Evolutionary conservation across 2,797 vertebrate species (phyloP).

Genomic region (Rhabdomys pumilio): DNA sequence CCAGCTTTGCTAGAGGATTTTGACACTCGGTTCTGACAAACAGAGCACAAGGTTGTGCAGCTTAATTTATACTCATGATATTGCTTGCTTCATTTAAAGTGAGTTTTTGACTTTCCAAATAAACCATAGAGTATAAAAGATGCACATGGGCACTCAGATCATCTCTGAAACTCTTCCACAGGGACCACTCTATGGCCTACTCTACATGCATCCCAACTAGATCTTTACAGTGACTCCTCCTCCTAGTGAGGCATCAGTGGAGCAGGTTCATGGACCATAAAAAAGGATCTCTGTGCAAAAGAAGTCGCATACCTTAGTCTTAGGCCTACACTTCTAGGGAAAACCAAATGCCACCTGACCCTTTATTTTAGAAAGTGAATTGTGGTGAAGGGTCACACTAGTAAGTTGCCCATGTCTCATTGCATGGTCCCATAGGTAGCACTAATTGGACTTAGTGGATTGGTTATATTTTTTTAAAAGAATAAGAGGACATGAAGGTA

Average conservation of each 20-base stretch:
- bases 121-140: slow-evolving; percentile 27
- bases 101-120: slow-evolving; percentile 72
- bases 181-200: not conserved
- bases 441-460: not conserved
- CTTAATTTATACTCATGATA: slow-evolving; percentile 67
- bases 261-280: not conserved
- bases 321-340: not conserved
- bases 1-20: slow-evolving; percentile 50
- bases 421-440: not conserved
- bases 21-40: slow-evolving; percentile 66
- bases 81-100: slow-evolving; percentile 65
- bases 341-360: slow-evolving; percentile 22
- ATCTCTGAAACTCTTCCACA: slow-evolving; percentile 46
- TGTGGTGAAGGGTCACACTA: not conserved
- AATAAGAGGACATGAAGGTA: not conserved
- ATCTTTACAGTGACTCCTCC: not conserved
- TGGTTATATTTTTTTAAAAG: not conserved
- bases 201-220: not conserved
- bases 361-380: slow-evolving; percentile 17
- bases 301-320: slow-evolving; percentile 14
- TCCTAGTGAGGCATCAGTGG: not conserved
- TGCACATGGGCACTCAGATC: not conserved
- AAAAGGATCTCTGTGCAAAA: not conserved
- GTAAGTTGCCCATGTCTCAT: not conserved
- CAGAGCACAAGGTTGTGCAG: slow-evolving; percentile 42